phyloP scores from a whole-genome alignment of 2,113 vertebrate genomes.

The Choloepus hoffmanni region DNA sequence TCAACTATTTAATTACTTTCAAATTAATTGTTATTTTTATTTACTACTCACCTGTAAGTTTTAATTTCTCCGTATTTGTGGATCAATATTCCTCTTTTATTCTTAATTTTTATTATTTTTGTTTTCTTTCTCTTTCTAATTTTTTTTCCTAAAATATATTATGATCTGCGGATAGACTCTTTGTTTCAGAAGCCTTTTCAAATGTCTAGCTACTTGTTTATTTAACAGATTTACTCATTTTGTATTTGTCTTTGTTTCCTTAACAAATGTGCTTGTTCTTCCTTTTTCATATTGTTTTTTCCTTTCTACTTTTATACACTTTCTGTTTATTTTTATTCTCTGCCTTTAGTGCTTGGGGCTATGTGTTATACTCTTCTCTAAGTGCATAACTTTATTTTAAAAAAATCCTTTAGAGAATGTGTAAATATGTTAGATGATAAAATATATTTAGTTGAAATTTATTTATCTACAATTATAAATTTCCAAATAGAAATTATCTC shows the following conservation, averaged over 20 bases:
- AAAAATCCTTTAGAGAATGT: no score
- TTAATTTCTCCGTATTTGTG: constrained; percentile 25
- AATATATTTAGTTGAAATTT: no score
- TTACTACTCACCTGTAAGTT: not conserved
- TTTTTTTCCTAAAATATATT: not conserved
- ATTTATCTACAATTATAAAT: not conserved
- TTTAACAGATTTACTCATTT: constrained; percentile 10
- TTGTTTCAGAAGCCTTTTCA: not conserved
- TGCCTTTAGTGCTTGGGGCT: not conserved
- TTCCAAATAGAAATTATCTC: not conserved
- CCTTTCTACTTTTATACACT: not conserved
- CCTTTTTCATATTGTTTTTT: not conserved
- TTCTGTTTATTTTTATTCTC: not conserved
- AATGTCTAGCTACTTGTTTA: not conserved
- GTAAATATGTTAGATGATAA: no score
- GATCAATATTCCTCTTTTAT: not conserved
- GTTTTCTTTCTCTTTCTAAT: not conserved
- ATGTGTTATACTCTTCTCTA: not conserved
- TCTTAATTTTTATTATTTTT: not conserved
- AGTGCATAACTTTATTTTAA: not conserved
- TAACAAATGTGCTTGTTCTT: not conserved
- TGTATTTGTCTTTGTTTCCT: not conserved
- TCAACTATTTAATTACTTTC: no score
- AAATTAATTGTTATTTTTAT: not conserved
- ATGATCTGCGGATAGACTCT: not conserved